These are phyloP conservation scores for Orycteropus afer DNA, from an alignment of 2,113 vertebrate genomes.

Conservation along the genomic window DNA sequence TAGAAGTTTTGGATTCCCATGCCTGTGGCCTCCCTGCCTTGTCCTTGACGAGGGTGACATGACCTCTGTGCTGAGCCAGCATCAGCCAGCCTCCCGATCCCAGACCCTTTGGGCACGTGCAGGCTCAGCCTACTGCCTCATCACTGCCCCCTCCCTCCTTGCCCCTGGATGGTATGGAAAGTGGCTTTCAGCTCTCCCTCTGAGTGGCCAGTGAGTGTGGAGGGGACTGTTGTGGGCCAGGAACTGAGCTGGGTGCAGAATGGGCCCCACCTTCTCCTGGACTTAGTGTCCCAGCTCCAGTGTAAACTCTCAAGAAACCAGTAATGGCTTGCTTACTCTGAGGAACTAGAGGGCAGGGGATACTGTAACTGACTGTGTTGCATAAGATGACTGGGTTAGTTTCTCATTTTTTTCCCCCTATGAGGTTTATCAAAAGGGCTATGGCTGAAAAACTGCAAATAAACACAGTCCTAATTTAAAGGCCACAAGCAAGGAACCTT, in stretches of 20 bases:
- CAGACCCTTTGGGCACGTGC: not conserved
- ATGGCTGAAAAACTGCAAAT: slow-evolving; percentile 54
- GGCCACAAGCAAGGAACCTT: not conserved
- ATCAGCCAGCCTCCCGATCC: not conserved
- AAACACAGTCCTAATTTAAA: not conserved
- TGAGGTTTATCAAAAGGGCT: slow-evolving; percentile 57
- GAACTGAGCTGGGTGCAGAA: not conserved
- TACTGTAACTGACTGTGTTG: slow-evolving; percentile 69
- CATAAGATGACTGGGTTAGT: slow-evolving; percentile 73
- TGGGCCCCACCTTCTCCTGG: not conserved
- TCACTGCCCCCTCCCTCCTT: not conserved
- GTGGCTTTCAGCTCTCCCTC: not conserved
- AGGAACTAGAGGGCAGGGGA: slow-evolving; percentile 77
- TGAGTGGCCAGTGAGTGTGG: not conserved
- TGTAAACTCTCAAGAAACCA: not conserved
- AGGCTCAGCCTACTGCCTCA: not conserved
- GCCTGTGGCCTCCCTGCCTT: not conserved
- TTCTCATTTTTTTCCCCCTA: slow-evolving; percentile 60
- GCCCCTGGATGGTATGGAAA: not conserved
- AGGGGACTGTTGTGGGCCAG: not conserved
- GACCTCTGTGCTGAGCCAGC: not conserved
- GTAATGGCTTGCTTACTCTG: not conserved
- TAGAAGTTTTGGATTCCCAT: not conserved
- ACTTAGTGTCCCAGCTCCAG: not conserved
- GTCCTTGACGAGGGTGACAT: not conserved